Base-by-base conservation (phyloP, 2,113 vertebrate species). In the Cephalopholis sonnerati region DNA sequence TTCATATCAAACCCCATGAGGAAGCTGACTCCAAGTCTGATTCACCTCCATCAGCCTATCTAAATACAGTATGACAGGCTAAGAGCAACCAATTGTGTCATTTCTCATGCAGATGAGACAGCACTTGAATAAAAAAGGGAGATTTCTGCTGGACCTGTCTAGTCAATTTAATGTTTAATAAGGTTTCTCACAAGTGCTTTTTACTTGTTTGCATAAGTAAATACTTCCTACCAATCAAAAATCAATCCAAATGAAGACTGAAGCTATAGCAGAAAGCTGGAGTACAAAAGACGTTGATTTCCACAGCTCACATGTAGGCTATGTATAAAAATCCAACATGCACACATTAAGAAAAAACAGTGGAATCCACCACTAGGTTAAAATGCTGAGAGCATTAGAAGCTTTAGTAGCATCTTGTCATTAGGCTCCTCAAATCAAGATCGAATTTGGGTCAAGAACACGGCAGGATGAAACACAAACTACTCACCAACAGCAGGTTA, bases 401-500 rank as follows among this genome's bases (percentile, higher is more conserved):
- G 25, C 20, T 13, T 18, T 7, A 74, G 12, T 24, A 6, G 5
- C 22, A 25, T 24, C 15, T 8, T 2, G 9, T 39, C 10, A 13
- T 53, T 1, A 36, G 29, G 22, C 8, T 44, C 48, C 15, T 15
- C 1, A 29, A 48, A 65, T 50, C n/a, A 36, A 67, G 20, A 5
- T 29, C 12, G 44, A 58, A 66, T 5, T 74, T 13, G 4, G 41
- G 53, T 51, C 22, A 25, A 20, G 39, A 20, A n/a, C 7, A 29
- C 1, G 5, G 2, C 2, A 1, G 7, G 5, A 16, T 25, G 32
- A 46, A 32, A 7, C 7, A 82, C 16, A 51, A 53, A 32, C 46
- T 0, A 76, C 83, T 81, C 61, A 77, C 61, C 55, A 18, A 18
- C 18, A n/a, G 68, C 2, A 8, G n/a, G 29, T 41, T 3, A 65